phyloP scores from a whole-genome alignment of 1,140 invertebrate species.

The Lepidurus couesii region DNA sequence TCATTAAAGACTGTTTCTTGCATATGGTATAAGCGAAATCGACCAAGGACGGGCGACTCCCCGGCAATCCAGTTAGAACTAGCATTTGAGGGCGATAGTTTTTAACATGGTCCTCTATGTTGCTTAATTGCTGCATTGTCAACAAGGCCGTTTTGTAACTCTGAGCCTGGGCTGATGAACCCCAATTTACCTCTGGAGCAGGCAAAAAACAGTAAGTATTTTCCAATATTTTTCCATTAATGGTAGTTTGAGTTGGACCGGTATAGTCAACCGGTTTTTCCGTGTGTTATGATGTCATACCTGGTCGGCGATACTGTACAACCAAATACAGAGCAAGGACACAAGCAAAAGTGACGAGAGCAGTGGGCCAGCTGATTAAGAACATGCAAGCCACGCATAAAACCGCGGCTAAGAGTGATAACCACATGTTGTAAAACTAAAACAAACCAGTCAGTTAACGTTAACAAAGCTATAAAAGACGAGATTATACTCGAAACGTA shows the following conservation, averaged over 20 bases:
- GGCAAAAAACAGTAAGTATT: constrained; percentile 28
- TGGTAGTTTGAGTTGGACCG: background rate
- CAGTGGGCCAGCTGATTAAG: constrained; percentile 53
- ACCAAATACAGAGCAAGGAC: constrained; percentile 47
- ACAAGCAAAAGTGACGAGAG: constrained; percentile 49
- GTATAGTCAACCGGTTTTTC: background rate
- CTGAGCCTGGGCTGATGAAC: constrained; percentile 55
- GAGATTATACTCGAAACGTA: constrained; percentile 64
- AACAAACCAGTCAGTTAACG: constrained; percentile 24
- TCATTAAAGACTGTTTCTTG: constrained; percentile 54
- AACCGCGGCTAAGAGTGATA: constrained; percentile 49
- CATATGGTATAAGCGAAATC: constrained; percentile 55
- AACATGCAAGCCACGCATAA: constrained; percentile 55
- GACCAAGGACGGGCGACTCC: constrained; percentile 50
- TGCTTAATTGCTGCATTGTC: constrained; percentile 47
- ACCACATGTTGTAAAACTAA: constrained; percentile 55
- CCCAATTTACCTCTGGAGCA: constrained; percentile 55
- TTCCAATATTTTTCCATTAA: background rate
- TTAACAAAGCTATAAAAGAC: background rate
- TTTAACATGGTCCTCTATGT: constrained; percentile 55
- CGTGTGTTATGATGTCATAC: constrained; percentile 46
- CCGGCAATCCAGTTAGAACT: constrained; percentile 51
- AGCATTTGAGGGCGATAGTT: constrained; percentile 58
- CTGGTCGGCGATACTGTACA: constrained; percentile 84
- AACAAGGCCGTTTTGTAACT: constrained; percentile 51